Evolutionary conservation across 2,113 vertebrate species (phyloP).

Genomic region (Tragelaphus scriptus): DNA sequence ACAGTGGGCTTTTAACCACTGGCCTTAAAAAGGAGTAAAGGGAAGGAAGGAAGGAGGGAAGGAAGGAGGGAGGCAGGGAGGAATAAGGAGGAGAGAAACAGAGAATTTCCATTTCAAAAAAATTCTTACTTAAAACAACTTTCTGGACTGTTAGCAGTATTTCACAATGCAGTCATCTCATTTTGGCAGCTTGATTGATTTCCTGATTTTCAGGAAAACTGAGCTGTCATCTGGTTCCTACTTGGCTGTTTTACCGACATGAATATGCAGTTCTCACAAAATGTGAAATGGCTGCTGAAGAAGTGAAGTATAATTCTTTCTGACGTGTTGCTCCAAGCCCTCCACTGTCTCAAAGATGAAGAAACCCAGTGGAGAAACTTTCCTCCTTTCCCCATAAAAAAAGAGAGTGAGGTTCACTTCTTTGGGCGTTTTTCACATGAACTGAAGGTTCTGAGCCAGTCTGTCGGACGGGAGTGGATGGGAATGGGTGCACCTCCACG

Average conservation of each 20-base stretch:
- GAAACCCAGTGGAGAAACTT: not conserved
- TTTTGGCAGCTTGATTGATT: slow-evolving; percentile 21
- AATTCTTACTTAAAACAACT: slow-evolving; percentile 14
- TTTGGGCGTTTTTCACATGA: not conserved
- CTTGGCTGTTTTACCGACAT: not conserved
- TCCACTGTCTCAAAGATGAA: not conserved
- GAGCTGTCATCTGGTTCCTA: slow-evolving; percentile 8
- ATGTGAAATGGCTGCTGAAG: not conserved
- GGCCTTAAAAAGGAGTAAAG: not conserved
- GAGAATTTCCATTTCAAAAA: slow-evolving; percentile 18
- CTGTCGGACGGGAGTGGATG: accelerated
- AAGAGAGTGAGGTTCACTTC: not conserved
- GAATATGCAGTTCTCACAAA: not conserved
- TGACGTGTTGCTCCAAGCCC: not conserved
- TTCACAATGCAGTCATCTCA: slow-evolving; percentile 1
- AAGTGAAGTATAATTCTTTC: not conserved
- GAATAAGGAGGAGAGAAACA: not conserved
- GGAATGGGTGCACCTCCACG: accelerated
- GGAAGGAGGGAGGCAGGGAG: too few species aligned
- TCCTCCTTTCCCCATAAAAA: not conserved
- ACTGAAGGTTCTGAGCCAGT: not conserved
- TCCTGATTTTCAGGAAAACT: slow-evolving; percentile 41
- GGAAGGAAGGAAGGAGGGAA: not conserved
- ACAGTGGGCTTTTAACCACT: not conserved
- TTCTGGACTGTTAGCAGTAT: not conserved